A percentile compares a stretch with the other conserved stretches of the same genome.
Conservation (phyloP, 2,888 invertebrate species). For the Ectropis crepuscularia region DNA sequence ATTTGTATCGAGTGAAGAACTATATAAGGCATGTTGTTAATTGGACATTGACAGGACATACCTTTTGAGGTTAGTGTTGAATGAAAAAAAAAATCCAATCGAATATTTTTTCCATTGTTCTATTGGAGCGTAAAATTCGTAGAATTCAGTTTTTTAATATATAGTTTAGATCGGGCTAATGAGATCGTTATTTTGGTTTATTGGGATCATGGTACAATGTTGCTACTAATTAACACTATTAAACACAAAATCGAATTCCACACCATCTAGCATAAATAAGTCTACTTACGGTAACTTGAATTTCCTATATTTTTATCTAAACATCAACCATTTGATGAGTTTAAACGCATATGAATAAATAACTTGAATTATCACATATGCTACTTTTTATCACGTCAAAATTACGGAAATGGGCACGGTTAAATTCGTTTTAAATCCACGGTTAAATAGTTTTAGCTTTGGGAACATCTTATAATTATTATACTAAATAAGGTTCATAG, state of each 20-base stretch:
- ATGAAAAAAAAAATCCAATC: not conserved
- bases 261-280: too few species aligned
- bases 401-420: too few species aligned
- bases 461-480: too few species aligned
- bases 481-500: too few species aligned
- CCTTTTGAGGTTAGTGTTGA: constrained; percentile 7
- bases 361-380: too few species aligned
- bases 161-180: not conserved
- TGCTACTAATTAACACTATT: not conserved
- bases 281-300: too few species aligned
- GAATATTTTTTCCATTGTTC: constrained; percentile 5
- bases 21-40: constrained; percentile 27
- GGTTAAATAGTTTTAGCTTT: too few species aligned
- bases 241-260: not conserved
- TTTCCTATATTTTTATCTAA: too few species aligned
- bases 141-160: not conserved
- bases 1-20: constrained; percentile 10
- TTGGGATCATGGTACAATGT: not conserved
- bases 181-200: not conserved
- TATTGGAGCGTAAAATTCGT: constrained; percentile 1
- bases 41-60: constrained; percentile 23
- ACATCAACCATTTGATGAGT: too few species aligned
- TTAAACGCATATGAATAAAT: too few species aligned
- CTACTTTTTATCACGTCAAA: too few species aligned
- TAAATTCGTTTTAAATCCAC: too few species aligned